Evolutionary conservation across 1,140 invertebrate species (phyloP).

Genomic region (Anoplophora glabripennis): DNA sequence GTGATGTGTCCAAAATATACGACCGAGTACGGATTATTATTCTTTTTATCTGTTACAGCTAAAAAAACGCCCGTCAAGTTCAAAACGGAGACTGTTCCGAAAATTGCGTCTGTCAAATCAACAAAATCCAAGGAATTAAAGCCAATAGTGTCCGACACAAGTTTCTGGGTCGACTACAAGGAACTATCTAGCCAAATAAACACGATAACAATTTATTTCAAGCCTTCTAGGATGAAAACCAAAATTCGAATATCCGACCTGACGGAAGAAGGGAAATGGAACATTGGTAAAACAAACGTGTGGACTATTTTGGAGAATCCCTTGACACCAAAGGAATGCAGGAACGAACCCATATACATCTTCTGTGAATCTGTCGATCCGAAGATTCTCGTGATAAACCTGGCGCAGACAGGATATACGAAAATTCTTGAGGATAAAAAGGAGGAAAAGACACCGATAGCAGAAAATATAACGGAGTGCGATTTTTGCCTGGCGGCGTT

Average conservation of each 20-base stretch:
- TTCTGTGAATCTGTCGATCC: slow-evolving; percentile 43
- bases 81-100: neutral
- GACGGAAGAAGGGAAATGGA: neutral
- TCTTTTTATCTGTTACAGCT: too few relatives aligned
- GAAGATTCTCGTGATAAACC: slow-evolving; percentile 44
- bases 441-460: neutral
- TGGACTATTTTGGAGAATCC: neutral
- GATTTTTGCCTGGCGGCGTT: neutral
- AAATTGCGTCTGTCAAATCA: neutral
- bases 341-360: slow-evolving; percentile 47
- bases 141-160: slow-evolving; percentile 22
- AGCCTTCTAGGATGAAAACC: slow-evolving; percentile 37
- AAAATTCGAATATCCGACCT: slow-evolving; percentile 37
- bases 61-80: too few relatives aligned
- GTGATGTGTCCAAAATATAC: too few relatives aligned
- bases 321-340: slow-evolving; percentile 17
- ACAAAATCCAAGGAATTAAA: slow-evolving; percentile 4
- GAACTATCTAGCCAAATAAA: slow-evolving; percentile 35
- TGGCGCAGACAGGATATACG: slow-evolving; percentile 33
- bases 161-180: slow-evolving; percentile 45
- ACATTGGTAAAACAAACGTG: neutral
- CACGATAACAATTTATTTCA: slow-evolving; percentile 44
- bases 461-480: neutral
- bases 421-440: slow-evolving; percentile 4
- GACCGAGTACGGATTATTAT: too few relatives aligned